A percentile compares a stretch with the other conserved stretches of the same genome.
Conservation (phyloP, 1,140 invertebrate genomes). For the Mya arenaria region DNA sequence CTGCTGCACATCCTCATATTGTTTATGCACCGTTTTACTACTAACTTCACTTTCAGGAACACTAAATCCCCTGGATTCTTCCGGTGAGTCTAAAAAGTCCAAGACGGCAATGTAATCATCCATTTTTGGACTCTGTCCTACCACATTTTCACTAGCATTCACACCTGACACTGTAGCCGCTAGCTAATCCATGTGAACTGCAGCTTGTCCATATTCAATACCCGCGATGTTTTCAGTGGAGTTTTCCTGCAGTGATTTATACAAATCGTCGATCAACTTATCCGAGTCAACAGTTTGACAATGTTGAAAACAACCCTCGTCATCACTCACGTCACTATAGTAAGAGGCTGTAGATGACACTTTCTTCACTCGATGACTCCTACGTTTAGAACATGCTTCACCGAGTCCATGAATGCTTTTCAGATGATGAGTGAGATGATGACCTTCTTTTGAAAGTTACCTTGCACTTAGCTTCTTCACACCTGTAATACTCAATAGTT, state of each 20-base stretch:
- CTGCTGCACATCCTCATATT: neutral
- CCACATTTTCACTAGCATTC: neutral
- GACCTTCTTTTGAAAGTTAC: neutral
- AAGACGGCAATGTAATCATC: neutral
- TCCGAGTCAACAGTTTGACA: neutral
- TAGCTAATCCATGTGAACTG: no score
- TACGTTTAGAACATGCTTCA: neutral
- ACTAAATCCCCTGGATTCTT: no score
- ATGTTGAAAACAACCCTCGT: neutral
- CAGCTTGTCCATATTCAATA: no score
- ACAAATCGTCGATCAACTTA: neutral
- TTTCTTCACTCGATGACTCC: neutral
- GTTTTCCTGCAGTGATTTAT: neutral
- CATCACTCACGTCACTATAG: neutral
- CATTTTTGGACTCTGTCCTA: neutral
- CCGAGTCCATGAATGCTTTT: neutral
- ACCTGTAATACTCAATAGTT: neutral
- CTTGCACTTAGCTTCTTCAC: neutral
- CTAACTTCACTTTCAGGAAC: no score
- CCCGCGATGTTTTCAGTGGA: neutral
- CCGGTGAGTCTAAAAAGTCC: no score
- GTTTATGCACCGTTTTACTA: neutral
- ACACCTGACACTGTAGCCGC: neutral
- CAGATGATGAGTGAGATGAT: neutral
- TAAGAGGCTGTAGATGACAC: neutral